phyloP scores from a whole-genome alignment of 1,140 invertebrate species.

The Limonius californicus region DNA sequence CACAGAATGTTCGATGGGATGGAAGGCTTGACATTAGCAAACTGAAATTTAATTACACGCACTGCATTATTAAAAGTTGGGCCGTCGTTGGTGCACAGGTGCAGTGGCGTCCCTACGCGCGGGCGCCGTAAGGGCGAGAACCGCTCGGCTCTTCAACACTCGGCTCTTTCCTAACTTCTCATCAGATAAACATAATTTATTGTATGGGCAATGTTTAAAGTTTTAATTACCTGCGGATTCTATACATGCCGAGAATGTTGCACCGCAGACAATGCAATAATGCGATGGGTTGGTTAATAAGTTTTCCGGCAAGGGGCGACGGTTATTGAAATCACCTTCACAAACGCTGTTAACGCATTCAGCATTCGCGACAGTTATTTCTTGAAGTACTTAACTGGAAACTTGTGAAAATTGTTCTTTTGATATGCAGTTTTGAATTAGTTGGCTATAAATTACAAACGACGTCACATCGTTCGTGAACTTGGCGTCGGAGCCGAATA shows the following conservation, averaged over 20 bases:
- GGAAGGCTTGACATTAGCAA: background rate
- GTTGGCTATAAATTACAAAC: no score
- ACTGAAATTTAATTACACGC: background rate
- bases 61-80: background rate
- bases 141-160: background rate
- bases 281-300: no score
- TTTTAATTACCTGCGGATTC: conserved; percentile 1
- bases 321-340: no score
- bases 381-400: no score
- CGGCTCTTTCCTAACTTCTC: background rate
- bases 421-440: no score
- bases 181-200: background rate
- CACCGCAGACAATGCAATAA: no score
- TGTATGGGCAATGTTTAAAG: background rate
- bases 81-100: background rate
- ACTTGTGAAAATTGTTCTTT: no score
- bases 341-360: no score
- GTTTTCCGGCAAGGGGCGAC: no score
- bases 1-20: background rate
- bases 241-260: background rate
- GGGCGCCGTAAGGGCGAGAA: background rate
- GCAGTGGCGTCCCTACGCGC: background rate
- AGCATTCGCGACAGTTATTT: no score
- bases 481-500: no score
- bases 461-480: no score